Conservation (phyloP, 2,888 invertebrate genomes). For the Tinea semifulvella region DNA sequence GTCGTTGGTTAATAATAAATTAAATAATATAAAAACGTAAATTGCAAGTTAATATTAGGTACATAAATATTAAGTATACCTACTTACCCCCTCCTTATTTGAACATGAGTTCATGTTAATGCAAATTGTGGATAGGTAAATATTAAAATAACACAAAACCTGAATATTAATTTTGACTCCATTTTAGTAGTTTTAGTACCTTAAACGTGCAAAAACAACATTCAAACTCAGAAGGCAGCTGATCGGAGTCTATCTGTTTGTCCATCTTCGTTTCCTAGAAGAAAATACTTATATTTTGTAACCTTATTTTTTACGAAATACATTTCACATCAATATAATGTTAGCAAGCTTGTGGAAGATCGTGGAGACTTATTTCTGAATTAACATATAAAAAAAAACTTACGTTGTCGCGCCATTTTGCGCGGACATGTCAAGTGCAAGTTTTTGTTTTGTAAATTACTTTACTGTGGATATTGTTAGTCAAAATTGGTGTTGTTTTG, state of each 20-base stretch:
- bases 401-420: no score
- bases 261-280: constrained; percentile 76
- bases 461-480: no score
- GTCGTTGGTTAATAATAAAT: no score
- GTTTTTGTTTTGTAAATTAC: no score
- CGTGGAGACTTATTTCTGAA: not conserved
- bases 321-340: constrained; percentile 7
- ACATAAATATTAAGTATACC: no score
- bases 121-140: no score
- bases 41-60: no score
- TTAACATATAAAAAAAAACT: no score
- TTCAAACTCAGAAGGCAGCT: constrained; percentile 94
- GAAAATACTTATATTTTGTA: constrained; percentile 50
- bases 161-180: constrained; percentile 3
- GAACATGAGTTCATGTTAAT: not conserved
- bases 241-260: constrained; percentile 82
- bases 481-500: no score
- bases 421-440: no score
- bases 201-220: constrained; percentile 97
- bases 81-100: not conserved
- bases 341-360: not conserved
- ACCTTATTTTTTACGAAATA: constrained; percentile 14
- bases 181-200: constrained; percentile 66
- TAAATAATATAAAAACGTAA: no score
- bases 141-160: not conserved